phyloP scores from a whole-genome alignment of 1,140 invertebrate species.

The Gerris buenoi region DNA sequence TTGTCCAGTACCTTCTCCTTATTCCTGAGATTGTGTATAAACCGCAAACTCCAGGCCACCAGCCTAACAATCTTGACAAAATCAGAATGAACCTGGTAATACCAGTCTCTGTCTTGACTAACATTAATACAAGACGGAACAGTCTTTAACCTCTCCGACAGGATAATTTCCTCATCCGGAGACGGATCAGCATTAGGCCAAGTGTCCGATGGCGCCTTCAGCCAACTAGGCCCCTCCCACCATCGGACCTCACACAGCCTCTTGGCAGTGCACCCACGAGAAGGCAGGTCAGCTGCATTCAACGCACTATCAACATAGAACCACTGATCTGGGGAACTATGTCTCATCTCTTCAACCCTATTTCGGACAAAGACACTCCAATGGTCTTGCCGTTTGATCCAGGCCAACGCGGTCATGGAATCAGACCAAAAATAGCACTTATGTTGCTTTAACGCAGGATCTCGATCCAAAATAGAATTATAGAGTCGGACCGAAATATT shows the following conservation, averaged over 20 bases:
- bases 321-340: too few relatives aligned
- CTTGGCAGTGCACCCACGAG: constrained; percentile 26
- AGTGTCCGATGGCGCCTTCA: constrained; percentile 17
- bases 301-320: not conserved
- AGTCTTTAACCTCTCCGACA: too few relatives aligned
- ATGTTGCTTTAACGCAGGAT: constrained; percentile 16
- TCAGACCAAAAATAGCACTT: constrained; percentile 25
- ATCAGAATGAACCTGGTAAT: too few relatives aligned
- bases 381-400: constrained; percentile 22
- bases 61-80: too few relatives aligned
- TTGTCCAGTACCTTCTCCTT: too few relatives aligned
- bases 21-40: too few relatives aligned
- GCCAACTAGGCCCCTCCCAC: constrained; percentile 30
- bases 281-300: constrained; percentile 27
- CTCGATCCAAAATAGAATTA: constrained; percentile 8
- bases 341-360: too few relatives aligned
- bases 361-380: constrained; percentile 30
- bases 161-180: too few relatives aligned
- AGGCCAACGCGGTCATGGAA: constrained; percentile 23
- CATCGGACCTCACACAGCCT: constrained; percentile 26
- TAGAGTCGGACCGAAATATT: constrained; percentile 24
- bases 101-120: too few relatives aligned
- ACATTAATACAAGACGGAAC: too few relatives aligned
- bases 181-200: too few relatives aligned
- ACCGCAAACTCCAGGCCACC: too few relatives aligned